Percentiles rank a stretch among this genome's conserved stretches.
Conservation (phyloP, 2,797 vertebrate species). For the Loris lydekkerianus region DNA sequence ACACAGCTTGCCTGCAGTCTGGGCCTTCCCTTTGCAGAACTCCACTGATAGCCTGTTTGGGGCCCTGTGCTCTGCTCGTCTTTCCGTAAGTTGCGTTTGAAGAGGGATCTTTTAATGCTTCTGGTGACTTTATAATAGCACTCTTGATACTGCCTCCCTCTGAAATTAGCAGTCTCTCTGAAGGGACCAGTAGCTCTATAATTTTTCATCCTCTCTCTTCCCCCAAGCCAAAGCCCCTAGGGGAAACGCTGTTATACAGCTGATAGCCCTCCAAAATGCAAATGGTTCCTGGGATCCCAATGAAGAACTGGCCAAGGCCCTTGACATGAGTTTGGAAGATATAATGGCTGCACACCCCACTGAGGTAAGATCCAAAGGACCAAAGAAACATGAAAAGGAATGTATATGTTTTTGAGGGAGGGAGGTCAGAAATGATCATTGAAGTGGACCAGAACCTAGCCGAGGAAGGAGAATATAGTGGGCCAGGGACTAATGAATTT, state of each 20-base stretch:
- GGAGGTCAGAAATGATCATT: not conserved
- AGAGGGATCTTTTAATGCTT: not conserved
- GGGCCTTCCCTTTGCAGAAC: not conserved
- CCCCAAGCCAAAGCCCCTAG: not conserved
- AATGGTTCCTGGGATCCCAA: constrained; percentile 89
- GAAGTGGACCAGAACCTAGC: not conserved
- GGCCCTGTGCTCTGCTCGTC: not conserved
- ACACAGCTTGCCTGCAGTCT: not conserved
- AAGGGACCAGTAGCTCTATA: not conserved
- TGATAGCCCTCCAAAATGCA: constrained; percentile 91
- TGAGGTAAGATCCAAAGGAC: constrained; percentile 80
- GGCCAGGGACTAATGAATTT: not conserved
- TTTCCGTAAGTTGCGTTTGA: not conserved
- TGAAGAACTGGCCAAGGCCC: constrained; percentile 81
- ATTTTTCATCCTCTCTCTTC: not conserved
- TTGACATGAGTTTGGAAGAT: constrained; percentile 85
- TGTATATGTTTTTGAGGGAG: not conserved
- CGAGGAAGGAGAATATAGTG: not conserved
- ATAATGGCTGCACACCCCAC: constrained; percentile 81
- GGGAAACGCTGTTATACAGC: constrained; percentile 78
- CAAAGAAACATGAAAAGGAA: not conserved
- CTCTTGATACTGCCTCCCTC: not conserved
- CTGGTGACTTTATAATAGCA: not conserved
- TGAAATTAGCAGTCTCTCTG: not conserved
- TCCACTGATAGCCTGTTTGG: not conserved